phyloP scores from a whole-genome alignment of 1,140 invertebrate species.

The Epicauta chinensis region DNA sequence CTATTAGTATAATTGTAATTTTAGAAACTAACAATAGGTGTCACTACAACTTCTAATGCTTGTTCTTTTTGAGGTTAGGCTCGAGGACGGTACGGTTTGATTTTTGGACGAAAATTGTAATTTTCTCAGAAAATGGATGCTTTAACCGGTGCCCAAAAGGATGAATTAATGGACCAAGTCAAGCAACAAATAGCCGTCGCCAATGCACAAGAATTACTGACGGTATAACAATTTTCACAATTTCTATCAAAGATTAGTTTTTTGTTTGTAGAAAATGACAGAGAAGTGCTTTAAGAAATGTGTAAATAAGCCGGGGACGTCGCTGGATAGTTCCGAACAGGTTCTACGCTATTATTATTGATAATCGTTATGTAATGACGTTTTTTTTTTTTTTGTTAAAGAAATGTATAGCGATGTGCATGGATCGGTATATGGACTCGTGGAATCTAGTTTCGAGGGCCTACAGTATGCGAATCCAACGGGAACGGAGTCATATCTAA shows the following conservation, averaged over 20 bases:
- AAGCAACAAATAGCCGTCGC: conserved; percentile 94
- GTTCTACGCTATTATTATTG: no score
- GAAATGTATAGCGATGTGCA: conserved; percentile 97
- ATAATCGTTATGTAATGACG: no score
- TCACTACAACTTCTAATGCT: no score
- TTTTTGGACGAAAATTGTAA: not conserved
- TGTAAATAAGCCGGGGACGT: conserved; percentile 82
- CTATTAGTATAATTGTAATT: no score
- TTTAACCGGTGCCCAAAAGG: conserved; percentile 63
- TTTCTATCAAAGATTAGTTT: conserved; percentile 21
- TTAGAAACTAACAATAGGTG: no score
- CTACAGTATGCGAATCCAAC: conserved; percentile 74
- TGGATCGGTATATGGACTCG: conserved; percentile 96
- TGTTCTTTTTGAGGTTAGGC: no score
- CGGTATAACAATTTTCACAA: conserved; percentile 50
- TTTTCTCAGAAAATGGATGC: conserved; percentile 32
- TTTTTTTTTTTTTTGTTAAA: no score
- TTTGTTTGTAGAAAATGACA: conserved; percentile 80
- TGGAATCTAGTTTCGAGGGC: conserved; percentile 85
- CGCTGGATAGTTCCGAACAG: conserved; percentile 86
- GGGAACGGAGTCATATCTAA: conserved; percentile 48
- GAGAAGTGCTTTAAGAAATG: conserved; percentile 97
- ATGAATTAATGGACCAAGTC: conserved; percentile 91
- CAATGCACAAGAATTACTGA: conserved; percentile 88
- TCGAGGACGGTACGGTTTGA: no score